Evolutionary conservation across 2,113 vertebrate genomes (phyloP).

Genomic region (Eira barbara): DNA sequence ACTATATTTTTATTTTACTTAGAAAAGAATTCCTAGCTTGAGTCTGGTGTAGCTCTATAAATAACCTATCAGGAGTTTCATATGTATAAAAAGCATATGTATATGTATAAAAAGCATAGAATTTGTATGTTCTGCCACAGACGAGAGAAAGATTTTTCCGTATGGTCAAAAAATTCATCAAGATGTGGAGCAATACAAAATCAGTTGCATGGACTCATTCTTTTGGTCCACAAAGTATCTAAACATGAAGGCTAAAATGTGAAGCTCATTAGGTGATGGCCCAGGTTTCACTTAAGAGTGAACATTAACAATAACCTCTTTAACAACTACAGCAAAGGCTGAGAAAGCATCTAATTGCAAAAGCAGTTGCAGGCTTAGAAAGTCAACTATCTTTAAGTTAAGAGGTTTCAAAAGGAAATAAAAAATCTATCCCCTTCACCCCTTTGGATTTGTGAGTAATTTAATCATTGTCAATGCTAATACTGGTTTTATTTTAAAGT

Average conservation of each 20-base stretch:
- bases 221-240: neutral
- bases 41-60: conserved; percentile 8
- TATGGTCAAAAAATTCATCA: neutral
- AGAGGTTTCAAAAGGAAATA: neutral
- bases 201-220: neutral
- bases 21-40: conserved; percentile 43
- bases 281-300: neutral
- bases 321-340: neutral
- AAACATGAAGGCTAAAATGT: neutral
- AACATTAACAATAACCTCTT: neutral
- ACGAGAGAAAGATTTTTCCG: neutral
- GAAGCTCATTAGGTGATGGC: neutral
- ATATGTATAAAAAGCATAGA: neutral
- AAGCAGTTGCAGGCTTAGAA: conserved; percentile 10
- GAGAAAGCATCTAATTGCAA: neutral
- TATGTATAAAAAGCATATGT: neutral
- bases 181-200: conserved; percentile 1
- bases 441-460: neutral
- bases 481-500: neutral
- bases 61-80: neutral
- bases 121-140: neutral
- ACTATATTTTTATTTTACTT: conserved; percentile 58
- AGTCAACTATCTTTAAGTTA: neutral
- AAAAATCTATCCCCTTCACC: neutral
- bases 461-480: conserved; percentile 26